Percentiles rank a stretch among this genome's conserved stretches.
Conservation (phyloP, 2,797 vertebrate species). For the Diceros bicornis region DNA sequence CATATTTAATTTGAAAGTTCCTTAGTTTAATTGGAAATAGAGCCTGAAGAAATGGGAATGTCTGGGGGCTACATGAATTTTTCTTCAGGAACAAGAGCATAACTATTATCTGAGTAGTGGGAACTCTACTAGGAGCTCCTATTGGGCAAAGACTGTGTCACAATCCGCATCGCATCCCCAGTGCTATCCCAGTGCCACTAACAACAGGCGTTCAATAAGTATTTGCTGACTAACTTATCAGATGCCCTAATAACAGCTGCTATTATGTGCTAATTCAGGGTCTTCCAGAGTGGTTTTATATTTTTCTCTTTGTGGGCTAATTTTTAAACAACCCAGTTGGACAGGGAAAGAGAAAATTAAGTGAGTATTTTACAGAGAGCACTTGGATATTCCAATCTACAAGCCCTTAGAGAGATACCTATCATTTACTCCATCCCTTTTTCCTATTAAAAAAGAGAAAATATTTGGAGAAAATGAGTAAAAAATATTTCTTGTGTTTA, state of each 20-base stretch:
- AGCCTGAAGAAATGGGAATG: background rate
- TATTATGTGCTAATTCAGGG: background rate
- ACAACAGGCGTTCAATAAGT: background rate
- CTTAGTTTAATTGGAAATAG: background rate
- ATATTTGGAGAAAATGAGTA: background rate
- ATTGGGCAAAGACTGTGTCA: background rate
- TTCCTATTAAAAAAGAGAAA: background rate
- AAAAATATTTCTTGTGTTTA: background rate
- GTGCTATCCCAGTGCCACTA: background rate
- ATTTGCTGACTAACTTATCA: background rate
- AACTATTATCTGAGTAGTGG: background rate
- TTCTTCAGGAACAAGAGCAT: background rate
- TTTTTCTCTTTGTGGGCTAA: background rate
- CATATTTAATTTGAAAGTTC: background rate
- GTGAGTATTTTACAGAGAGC: background rate
- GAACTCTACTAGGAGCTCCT: background rate
- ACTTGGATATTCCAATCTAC: background rate
- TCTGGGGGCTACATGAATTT: background rate
- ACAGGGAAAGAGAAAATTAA: background rate
- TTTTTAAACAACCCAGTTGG: background rate
- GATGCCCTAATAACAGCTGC: background rate
- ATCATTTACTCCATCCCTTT: background rate
- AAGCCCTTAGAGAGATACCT: background rate
- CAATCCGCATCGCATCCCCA: background rate
- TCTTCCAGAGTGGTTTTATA: background rate